Evolutionary conservation across 1,140 invertebrate genomes (phyloP).

Genomic region (Ips nitidus): DNA sequence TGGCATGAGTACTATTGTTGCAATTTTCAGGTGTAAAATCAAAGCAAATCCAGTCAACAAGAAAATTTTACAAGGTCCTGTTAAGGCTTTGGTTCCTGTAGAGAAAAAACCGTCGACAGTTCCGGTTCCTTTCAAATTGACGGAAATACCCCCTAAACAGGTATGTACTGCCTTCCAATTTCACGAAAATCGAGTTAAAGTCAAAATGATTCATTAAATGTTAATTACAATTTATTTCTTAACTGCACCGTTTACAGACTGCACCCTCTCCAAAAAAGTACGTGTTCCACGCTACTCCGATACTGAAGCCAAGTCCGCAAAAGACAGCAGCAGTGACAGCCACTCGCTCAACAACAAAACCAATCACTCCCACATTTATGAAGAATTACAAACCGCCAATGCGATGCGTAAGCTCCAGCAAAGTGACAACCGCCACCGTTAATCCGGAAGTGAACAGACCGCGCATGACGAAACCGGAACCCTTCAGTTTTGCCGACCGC

Average conservation of each 20-base stretch:
- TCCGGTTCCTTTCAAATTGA: slow-evolving; percentile 48
- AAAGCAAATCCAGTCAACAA: slow-evolving; percentile 47
- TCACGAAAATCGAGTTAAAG: not conserved
- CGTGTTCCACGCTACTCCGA: slow-evolving; percentile 44
- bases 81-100: slow-evolving; percentile 30
- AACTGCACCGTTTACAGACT: not conserved
- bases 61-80: slow-evolving; percentile 43
- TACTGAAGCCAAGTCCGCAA: slow-evolving; percentile 22
- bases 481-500: slow-evolving; percentile 60
- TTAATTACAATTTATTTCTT: not conserved
- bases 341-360: slow-evolving; percentile 25
- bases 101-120: slow-evolving; percentile 41
- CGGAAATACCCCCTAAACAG: slow-evolving; percentile 38
- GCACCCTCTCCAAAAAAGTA: slow-evolving; percentile 20
- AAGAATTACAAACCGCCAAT: slow-evolving; percentile 19
- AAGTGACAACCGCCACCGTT: not conserved
- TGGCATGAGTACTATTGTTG: not conserved
- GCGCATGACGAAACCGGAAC: slow-evolving; percentile 45
- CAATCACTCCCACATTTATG: slow-evolving; percentile 35
- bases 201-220: not conserved
- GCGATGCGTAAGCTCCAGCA: not conserved
- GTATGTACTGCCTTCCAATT: slow-evolving; percentile 10
- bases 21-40: slow-evolving; percentile 42
- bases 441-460: slow-evolving; percentile 7
- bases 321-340: too few relatives aligned